phyloP scores from a whole-genome alignment of 2,888 invertebrate species.

The Apotomis turbidana region DNA sequence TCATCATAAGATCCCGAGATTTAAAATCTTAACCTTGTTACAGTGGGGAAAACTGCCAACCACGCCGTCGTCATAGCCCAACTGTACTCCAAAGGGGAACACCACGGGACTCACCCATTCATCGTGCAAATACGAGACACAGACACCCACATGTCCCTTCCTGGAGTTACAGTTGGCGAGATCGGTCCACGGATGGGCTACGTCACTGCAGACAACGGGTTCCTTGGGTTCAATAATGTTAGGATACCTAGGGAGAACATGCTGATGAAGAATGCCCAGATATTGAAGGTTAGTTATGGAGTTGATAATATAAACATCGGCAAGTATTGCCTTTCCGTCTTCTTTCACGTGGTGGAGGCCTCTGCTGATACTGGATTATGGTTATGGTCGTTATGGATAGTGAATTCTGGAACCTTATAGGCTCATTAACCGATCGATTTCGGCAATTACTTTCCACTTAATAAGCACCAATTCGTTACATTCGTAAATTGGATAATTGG shows the following conservation, averaged over 20 bases:
- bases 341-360: no score
- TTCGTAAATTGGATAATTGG: no score
- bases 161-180: conserved; percentile 95
- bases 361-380: no score
- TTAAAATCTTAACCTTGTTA: conserved; percentile 50
- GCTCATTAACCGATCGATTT: no score
- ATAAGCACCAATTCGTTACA: no score
- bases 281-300: conserved; percentile 67
- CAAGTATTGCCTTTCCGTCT: no score
- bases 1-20: no score
- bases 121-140: conserved; percentile 94
- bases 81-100: conserved; percentile 90
- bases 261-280: conserved; percentile 96
- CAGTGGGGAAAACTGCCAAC: conserved; percentile 96
- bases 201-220: conserved; percentile 95
- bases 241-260: conserved; percentile 93
- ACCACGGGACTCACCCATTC: conserved; percentile 94
- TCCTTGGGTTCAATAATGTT: conserved; percentile 91
- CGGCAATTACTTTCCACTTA: no score
- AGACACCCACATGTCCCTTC: conserved; percentile 92
- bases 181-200: conserved; percentile 96
- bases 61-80: conserved; percentile 96
- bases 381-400: no score
- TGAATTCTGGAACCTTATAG: no score
- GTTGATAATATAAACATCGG: not conserved